Evolutionary conservation across 2,113 vertebrate genomes (phyloP), one percentile per base, ranked within the genome.

Genomic region (Mus pahari): DNA sequence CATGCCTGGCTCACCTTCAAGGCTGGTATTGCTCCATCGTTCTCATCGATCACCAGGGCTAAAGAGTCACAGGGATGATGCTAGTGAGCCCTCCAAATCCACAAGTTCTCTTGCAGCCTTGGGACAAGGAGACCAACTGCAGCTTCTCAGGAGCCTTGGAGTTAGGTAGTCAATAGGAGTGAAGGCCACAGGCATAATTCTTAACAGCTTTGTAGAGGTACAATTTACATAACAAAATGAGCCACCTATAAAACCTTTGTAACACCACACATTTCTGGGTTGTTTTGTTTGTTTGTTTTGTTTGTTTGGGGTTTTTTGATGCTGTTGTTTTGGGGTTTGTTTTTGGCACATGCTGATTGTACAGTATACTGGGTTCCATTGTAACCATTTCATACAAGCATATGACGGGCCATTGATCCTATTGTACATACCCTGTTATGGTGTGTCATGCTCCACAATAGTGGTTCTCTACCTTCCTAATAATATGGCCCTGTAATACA

Each of bases 121-220:
- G 13, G 96, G 95, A 96, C 73, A 77, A 7, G 74, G 20, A 90
- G 84, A 48, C 60, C 77, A 96, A 66, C 87, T 60, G 87, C 84
- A 82, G 10, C 89, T 94, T 86, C 89, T 82, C 75, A 95, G 89
- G 91, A 96, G 89, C 92, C 88, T 96, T 84, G 53, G 62, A 96
- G 87, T 79, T 81, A 48, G 11, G 60, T 68, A 79, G 36, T 64
- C 60, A 91, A 97, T 53, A 96, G 1, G 2, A 91, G 92, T 92
- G 28, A 91, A 97, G 48, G 93, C 89, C 62, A 7, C 0, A 45
- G 74, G 48, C 75, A 68, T 2, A 31, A 24, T 36, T 75, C 68
- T 58, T 17, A 81, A 91, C 16, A 58, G 60, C 53, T 82, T 91
- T 87, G 53, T 7, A 45, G 13, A 92, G n/a, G 31, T 70, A 50